Conservation (phyloP, 2,888 invertebrate species). For the Hymenopus coronatus region DNA sequence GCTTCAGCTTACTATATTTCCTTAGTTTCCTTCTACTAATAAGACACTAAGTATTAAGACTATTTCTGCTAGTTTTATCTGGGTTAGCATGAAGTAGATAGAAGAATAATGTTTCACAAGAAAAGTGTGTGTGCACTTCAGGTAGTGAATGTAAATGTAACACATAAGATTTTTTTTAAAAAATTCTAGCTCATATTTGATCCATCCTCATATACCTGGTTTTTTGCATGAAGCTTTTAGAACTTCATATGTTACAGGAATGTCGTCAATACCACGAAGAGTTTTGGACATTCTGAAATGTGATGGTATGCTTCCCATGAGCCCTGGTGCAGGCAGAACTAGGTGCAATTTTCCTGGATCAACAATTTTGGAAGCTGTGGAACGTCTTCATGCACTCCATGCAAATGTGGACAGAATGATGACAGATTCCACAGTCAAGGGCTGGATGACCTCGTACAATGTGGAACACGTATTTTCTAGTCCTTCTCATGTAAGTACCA, state of each 20-base stretch:
- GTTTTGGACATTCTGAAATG: slow-evolving; percentile 43
- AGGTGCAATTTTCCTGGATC: slow-evolving; percentile 53
- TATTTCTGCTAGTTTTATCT: too few species aligned
- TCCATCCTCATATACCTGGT: too few species aligned
- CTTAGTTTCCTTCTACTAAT: too few species aligned
- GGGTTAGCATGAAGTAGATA: too few species aligned
- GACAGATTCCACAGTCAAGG: slow-evolving; percentile 49
- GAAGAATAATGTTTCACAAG: too few species aligned
- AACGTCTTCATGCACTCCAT: slow-evolving; percentile 52
- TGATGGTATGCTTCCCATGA: slow-evolving; percentile 41
- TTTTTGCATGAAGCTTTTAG: too few species aligned
- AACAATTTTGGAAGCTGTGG: slow-evolving; percentile 49
- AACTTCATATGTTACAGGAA: slow-evolving; percentile 3
- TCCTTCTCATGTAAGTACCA: slow-evolving; percentile 47
- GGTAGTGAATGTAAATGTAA: too few species aligned
- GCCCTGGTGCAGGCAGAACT: slow-evolving; percentile 44
- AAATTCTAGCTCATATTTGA: too few species aligned
- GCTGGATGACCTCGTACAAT: slow-evolving; percentile 56
- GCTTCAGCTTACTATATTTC: too few species aligned
- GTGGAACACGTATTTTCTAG: slow-evolving; percentile 52
- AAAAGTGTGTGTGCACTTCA: too few species aligned
- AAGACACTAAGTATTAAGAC: too few species aligned
- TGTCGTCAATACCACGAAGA: slow-evolving; percentile 37
- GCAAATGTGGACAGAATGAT: slow-evolving; percentile 52
- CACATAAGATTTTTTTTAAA: too few species aligned